Evolutionary conservation across 2,797 vertebrate genomes (phyloP).

Genomic region (Sebastes wilsoni): DNA sequence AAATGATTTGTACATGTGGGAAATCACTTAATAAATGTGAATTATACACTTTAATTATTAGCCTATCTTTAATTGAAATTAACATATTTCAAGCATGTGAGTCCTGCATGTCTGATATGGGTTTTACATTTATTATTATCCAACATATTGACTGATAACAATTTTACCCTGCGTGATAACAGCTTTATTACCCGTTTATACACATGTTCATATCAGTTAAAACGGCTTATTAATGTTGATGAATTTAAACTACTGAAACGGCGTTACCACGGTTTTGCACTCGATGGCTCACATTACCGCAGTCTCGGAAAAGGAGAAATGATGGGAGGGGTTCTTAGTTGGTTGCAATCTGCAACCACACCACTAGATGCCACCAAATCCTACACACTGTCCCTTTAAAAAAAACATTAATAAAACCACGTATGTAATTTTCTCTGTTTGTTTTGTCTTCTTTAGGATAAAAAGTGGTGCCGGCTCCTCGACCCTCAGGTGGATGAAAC

Average conservation of each 20-base stretch:
- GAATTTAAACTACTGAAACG: background rate
- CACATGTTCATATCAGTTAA: background rate
- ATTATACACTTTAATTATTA: background rate
- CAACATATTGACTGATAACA: background rate
- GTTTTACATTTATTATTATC: background rate
- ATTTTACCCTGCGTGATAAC: background rate
- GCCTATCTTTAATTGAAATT: background rate
- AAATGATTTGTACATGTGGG: background rate
- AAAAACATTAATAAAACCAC: accelerated
- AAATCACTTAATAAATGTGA: background rate
- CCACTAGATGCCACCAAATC: too few species aligned
- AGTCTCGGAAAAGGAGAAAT: too few species aligned
- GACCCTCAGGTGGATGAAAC: background rate
- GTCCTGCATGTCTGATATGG: background rate
- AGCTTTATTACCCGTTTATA: background rate
- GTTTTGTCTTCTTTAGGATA: background rate
- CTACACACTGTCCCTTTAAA: too few species aligned
- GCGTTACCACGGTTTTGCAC: too few species aligned
- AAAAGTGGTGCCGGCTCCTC: background rate
- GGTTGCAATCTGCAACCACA: too few species aligned
- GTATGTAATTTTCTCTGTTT: too few species aligned
- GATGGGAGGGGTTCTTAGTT: too few species aligned
- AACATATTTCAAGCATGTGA: background rate
- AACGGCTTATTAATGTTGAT: background rate
- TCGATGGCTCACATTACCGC: too few species aligned